A percentile compares a stretch with the other conserved stretches of the same genome.
These are phyloP conservation scores for Brachyhypopomus gauderio DNA, from an alignment of 2,113 vertebrate genomes.

Conservation along the genomic window DNA sequence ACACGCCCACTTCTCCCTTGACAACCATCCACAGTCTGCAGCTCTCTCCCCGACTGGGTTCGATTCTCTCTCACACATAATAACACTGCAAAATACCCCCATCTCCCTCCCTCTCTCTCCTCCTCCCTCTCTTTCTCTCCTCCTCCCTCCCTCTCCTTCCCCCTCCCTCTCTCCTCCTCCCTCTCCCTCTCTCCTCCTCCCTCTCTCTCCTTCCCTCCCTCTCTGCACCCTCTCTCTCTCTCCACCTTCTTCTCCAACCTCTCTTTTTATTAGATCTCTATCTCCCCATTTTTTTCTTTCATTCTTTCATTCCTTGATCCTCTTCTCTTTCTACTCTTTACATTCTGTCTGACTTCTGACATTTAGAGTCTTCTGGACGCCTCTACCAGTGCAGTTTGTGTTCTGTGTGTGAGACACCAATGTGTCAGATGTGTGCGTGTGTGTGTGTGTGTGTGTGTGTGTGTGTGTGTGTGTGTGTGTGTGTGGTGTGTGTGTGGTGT, in stretches of 20 bases:
- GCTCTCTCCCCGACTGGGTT: background rate
- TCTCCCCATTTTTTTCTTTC: conserved; percentile 14
- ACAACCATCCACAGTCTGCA: background rate
- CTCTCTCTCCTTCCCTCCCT: background rate
- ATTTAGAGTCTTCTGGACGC: background rate
- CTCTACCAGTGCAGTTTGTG: background rate
- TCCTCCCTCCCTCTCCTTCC: background rate
- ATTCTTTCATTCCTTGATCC: background rate
- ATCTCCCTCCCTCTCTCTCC: background rate
- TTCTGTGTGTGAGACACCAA: background rate
- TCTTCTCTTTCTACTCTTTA: conserved; percentile 13
- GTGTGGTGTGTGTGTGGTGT: conserved; percentile 21
- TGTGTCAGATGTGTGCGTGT: conserved; percentile 24
- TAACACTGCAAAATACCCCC: background rate
- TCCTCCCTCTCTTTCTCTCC: background rate
- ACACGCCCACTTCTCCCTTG: conserved; percentile 5
- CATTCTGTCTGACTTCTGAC: background rate
- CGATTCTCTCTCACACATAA: background rate
- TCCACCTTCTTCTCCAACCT: too few relatives aligned
- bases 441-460: conserved; percentile 43
- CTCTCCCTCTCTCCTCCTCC: conserved; percentile 23
- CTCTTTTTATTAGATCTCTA: too few relatives aligned
- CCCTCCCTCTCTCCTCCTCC: background rate
- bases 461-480: conserved; percentile 51
- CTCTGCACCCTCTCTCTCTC: background rate